Base-by-base conservation (phyloP, 2,888 invertebrate species). In the Apotomis capreana region DNA sequence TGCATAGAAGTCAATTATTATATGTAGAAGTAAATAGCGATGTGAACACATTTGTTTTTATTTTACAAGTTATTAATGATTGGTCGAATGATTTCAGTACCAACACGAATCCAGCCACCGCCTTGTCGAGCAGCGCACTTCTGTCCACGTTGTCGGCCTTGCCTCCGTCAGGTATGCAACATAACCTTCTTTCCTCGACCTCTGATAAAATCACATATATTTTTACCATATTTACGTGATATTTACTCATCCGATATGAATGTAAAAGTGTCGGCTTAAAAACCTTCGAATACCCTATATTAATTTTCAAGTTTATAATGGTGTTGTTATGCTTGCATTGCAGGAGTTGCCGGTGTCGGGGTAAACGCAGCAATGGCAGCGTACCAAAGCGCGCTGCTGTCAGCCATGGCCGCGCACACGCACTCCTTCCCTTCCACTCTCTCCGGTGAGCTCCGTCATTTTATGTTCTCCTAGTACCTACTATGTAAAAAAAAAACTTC, bases 291-390 rank as follows among this genome's bases (percentile, higher is more conserved):
- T 26, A 26, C 2, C 26, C 26, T 26, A 26, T 26, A 26, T 40
- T 40, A 40, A 2, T 4, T 4, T 40, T 40, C 40, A 40, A 10
- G 9, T 49, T 9, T 6, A 9, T 49, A 49, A 6, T 10, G 9
- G 9, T 49, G 9, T 9, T 9, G 8, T 9, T 8, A 52, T 51
- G 40, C 60, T 49, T 79, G 15, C 76, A 90, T 49, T 79, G 15
- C 76, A 90, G 90, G 90, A 52, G 89, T 26, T 26, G 15, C 76
- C 89, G 90, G 90, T 52, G 89, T 89, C 52, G 92, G 92, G 40
- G 92, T 93, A 74, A 93, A 93, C 71, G 93, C 93, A 4, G 94
- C 94, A 1, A 93, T 94, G 91, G 93, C 94, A 1, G 94, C 94
- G 1, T 94, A 94, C 75, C 94, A 94, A 75, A 94, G 91, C 81